Conservation (phyloP, 2,113 vertebrate genomes). For the Perognathus longimembris region DNA sequence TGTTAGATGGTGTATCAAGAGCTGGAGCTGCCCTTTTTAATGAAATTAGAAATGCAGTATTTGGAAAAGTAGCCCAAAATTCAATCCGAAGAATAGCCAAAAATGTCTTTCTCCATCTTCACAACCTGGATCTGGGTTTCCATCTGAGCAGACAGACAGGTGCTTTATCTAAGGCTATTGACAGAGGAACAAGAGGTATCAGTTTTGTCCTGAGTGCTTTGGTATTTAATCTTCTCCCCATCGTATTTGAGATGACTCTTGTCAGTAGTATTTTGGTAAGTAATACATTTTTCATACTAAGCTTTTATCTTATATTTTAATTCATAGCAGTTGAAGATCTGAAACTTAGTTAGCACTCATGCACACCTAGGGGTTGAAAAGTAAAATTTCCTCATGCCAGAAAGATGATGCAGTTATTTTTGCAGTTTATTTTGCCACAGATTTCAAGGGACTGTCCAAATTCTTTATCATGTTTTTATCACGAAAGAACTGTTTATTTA, state of each 20-base stretch:
- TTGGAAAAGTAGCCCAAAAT: constrained; percentile 98
- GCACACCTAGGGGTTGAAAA: constrained; percentile 23
- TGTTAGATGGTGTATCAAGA: constrained; percentile 94
- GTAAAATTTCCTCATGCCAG: constrained; percentile 5
- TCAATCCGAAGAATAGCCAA: constrained; percentile 97
- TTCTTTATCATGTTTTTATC: constrained; percentile 53
- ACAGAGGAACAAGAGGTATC: constrained; percentile 97
- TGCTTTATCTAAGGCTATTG: constrained; percentile 97
- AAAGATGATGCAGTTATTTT: constrained; percentile 28
- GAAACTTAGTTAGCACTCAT: constrained; percentile 35
- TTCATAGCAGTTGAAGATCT: constrained; percentile 54
- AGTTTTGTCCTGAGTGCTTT: constrained; percentile 97
- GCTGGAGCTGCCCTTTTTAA: constrained; percentile 95
- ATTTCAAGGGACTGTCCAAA: constrained; percentile 9
- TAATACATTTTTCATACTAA: constrained; percentile 67
- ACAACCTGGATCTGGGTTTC: constrained; percentile 96
- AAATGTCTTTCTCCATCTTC: constrained; percentile 98
- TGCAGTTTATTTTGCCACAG: constrained; percentile 58
- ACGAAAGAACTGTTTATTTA: constrained; percentile 25
- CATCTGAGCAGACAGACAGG: constrained; percentile 98
- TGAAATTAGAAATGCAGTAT: constrained; percentile 97
- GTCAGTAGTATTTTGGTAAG: constrained; percentile 96
- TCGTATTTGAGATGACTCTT: constrained; percentile 95
- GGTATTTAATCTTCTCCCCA: constrained; percentile 98
- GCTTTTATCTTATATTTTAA: constrained; percentile 50